Percentiles rank a stretch among this genome's conserved stretches.
Evolutionary conservation across 2,888 invertebrate species (phyloP).

Genomic region (Clivina fossor): DNA sequence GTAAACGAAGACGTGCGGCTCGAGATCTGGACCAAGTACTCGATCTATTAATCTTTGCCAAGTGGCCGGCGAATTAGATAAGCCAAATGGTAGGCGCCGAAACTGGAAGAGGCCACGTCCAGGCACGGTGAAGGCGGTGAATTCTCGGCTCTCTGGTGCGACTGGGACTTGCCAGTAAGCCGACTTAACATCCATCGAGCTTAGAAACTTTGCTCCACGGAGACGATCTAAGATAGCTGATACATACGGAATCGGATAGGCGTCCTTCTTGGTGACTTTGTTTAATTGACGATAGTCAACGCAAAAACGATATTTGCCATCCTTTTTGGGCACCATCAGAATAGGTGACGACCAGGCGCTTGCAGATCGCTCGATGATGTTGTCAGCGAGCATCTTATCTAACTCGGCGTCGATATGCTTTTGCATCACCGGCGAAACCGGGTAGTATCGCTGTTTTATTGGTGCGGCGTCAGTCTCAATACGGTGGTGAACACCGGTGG

Average conservation of each 20-base stretch:
- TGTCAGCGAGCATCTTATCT: slow-evolving; percentile 37
- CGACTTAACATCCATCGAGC: slow-evolving; percentile 43
- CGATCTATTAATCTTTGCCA: slow-evolving; percentile 41
- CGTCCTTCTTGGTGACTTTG: slow-evolving; percentile 42
- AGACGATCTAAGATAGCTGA: slow-evolving; percentile 43
- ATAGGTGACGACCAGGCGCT: slow-evolving; percentile 43
- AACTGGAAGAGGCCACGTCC: slow-evolving; percentile 42
- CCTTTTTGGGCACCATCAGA: slow-evolving; percentile 42
- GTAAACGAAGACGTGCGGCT: slow-evolving; percentile 41
- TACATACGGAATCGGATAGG: slow-evolving; percentile 45
- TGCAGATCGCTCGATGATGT: slow-evolving; percentile 41
- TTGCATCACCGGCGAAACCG: slow-evolving; percentile 34
- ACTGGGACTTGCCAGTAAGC: slow-evolving; percentile 39
- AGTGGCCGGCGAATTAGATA: slow-evolving; percentile 39
- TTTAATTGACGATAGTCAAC: slow-evolving; percentile 46
- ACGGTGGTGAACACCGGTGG: slow-evolving; percentile 16
- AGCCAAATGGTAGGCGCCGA: slow-evolving; percentile 41
- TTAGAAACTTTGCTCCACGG: slow-evolving; percentile 43
- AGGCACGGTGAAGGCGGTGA: slow-evolving; percentile 43
- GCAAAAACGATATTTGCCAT: slow-evolving; percentile 42
- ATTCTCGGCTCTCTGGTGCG: slow-evolving; percentile 33
- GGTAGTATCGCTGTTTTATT: slow-evolving; percentile 34
- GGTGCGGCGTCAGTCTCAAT: slow-evolving; percentile 20
- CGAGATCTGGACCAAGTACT: slow-evolving; percentile 39
- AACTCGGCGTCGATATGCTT: slow-evolving; percentile 33